Evolutionary conservation across 2,113 vertebrate genomes (phyloP), one percentile per base, ranked within the genome.

Genomic region (Nycticryphes semicollaris): DNA sequence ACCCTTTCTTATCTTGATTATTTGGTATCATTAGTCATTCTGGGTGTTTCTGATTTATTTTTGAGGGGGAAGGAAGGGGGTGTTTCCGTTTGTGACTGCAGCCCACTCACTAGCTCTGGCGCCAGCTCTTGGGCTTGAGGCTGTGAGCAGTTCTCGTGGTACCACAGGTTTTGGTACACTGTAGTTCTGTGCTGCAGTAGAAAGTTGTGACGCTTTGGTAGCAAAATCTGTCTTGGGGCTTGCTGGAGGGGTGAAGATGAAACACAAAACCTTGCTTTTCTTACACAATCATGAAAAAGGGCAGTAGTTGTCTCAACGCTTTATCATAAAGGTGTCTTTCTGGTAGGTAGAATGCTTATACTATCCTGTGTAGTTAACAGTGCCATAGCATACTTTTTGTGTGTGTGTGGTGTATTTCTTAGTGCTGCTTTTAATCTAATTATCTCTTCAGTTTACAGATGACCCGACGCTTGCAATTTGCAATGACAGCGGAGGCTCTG

Each of bases 401-500:
- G 23, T 59, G 62, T 31, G 10, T 8, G 16, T n/a, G 30, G 10
- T 57, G 80, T 78, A 41, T 88, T 77, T 87, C 27, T 81, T 82
- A 84, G 37, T 39, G 35, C 53, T 23, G 10, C 53, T 54, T 91
- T 64, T 96, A 90, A 96, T 75, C 84, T 96, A 2, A 16, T 91
- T 90, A n/a, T 98, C 84, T 97, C 48, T 86, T 97, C 94, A 99
- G 99, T 99, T 99, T 96, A 99, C 99, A 97, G 99, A 99, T 97
- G 99, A 99, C 81, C 99, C 99, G 0, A 99, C 99, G 1, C 98
- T 99, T 30, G 99, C 99, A 5, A 98, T 99, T 76, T 99, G 99
- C 97, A 99, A 99, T 12, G 99, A 99, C 98, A 99, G 99, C 1
- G 99, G 99, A 76, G 99, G 99, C 89, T 99, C 99, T 7, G 99